A percentile compares a stretch with the other conserved stretches of the same genome.
phyloP scores from a whole-genome alignment of 1,140 invertebrate genomes.

The Drosophila eugracilis region DNA sequence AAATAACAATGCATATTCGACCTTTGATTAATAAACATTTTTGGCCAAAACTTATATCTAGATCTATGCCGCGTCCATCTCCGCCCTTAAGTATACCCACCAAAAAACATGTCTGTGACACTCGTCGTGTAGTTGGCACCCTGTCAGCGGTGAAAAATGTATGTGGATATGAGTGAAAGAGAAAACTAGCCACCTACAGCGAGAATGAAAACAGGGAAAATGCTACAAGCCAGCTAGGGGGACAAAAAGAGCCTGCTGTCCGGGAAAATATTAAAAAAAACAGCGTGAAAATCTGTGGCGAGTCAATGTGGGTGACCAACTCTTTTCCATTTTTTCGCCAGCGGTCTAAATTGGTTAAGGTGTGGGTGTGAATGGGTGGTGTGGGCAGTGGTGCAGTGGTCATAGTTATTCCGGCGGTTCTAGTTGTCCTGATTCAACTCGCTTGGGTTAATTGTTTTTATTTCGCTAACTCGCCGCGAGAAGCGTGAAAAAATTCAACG shows the following conservation, averaged over 20 bases:
- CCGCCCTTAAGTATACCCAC: background rate
- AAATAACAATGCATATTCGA: no score
- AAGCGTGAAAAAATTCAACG: conserved; percentile 19
- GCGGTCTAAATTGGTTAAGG: conserved; percentile 11
- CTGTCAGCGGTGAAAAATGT: conserved; percentile 59
- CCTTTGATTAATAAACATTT: no score
- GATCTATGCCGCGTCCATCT: background rate
- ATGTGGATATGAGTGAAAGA: conserved; percentile 33
- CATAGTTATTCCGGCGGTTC: background rate
- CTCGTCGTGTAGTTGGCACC: conserved; percentile 46
- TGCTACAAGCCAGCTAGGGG: background rate
- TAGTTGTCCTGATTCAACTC: conserved; percentile 35
- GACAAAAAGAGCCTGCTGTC: conserved; percentile 8
- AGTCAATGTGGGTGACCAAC: conserved; percentile 61
- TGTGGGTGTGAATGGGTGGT: conserved; percentile 12
- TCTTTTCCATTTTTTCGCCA: conserved; percentile 17
- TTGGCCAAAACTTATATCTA: no score
- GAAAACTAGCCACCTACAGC: conserved; percentile 11
- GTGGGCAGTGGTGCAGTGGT: background rate
- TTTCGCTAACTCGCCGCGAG: conserved; percentile 49
- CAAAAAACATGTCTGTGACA: conserved; percentile 13
- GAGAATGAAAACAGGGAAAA: background rate
- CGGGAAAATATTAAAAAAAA: conserved; percentile 31
- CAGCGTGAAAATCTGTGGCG: conserved; percentile 69
- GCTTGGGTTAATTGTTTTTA: conserved; percentile 69